phyloP scores from a whole-genome alignment of 1,140 invertebrate genomes.

The Daktulosphaira vitifoliae region DNA sequence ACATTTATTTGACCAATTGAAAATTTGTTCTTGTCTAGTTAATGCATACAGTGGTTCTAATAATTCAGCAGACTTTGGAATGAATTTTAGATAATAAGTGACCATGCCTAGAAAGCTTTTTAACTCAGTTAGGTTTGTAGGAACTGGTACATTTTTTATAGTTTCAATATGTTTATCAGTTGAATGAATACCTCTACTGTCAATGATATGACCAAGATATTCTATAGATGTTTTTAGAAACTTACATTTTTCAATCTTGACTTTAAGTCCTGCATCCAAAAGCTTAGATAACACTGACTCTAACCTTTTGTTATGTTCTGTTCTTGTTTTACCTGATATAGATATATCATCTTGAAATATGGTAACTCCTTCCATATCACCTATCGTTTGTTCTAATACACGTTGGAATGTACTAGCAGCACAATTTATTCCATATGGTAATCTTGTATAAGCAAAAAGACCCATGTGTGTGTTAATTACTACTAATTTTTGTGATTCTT shows the following conservation, averaged over 20 bases:
- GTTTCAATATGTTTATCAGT: slow-evolving; percentile 43
- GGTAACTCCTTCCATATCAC: slow-evolving; percentile 13
- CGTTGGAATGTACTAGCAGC: slow-evolving; percentile 31
- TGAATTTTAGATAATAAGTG: slow-evolving; percentile 41
- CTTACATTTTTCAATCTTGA: slow-evolving; percentile 35
- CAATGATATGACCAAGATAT: slow-evolving; percentile 39
- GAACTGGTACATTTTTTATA: slow-evolving; percentile 40
- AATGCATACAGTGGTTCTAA: slow-evolving; percentile 35
- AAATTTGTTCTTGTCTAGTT: slow-evolving; percentile 26
- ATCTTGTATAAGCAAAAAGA: background rate
- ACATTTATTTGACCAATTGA: slow-evolving; percentile 37
- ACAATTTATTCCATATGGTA: slow-evolving; percentile 33
- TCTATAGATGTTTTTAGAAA: slow-evolving; percentile 34
- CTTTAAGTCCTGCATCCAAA: slow-evolving; percentile 32
- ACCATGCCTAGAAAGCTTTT: slow-evolving; percentile 41
- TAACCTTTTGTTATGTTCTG: background rate
- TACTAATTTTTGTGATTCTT: background rate
- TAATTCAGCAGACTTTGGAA: slow-evolving; percentile 36
- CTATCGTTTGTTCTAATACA: slow-evolving; percentile 22
- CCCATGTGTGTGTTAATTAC: slow-evolving; percentile 10
- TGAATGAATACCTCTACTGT: slow-evolving; percentile 36
- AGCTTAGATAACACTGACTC: background rate
- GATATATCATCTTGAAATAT: slow-evolving; percentile 33
- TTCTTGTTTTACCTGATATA: slow-evolving; percentile 16
- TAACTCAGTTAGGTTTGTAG: slow-evolving; percentile 41